Conservation (phyloP, 1,140 invertebrate genomes). For the Pemphigus obesinymphae region DNA sequence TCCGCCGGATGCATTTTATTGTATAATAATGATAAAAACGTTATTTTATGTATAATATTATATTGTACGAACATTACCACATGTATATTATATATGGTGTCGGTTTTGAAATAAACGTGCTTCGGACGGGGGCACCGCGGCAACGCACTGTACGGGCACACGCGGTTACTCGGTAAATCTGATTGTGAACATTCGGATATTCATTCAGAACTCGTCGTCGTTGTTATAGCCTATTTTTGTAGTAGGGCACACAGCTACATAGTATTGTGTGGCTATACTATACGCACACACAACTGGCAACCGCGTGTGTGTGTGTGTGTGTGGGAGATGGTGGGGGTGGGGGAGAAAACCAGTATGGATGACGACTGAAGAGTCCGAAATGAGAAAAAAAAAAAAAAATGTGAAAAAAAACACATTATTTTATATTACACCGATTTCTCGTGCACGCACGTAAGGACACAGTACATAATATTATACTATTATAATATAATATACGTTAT, state of each 20-base stretch:
- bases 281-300: too few species aligned
- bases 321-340: background rate
- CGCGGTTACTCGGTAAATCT: background rate
- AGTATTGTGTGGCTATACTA: background rate
- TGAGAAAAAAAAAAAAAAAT: too few species aligned
- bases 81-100: too few species aligned
- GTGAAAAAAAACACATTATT: too few species aligned
- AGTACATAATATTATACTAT: background rate
- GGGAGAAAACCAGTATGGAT: constrained; percentile 6
- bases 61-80: too few species aligned
- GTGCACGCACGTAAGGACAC: background rate
- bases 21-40: too few species aligned
- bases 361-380: background rate
- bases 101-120: too few species aligned
- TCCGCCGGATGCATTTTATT: too few species aligned
- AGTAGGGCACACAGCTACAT: background rate
- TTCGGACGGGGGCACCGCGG: background rate
- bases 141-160: background rate
- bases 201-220: background rate
- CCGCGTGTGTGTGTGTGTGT: background rate
- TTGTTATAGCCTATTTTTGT: constrained; percentile 10
- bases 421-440: too few species aligned
- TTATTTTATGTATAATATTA: too few species aligned
- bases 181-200: background rate
- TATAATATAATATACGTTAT: background rate